A percentile compares a stretch with the other conserved stretches of the same genome.
Conservation (phyloP, 2,888 invertebrate genomes). For the Ornithoptera priamus region DNA sequence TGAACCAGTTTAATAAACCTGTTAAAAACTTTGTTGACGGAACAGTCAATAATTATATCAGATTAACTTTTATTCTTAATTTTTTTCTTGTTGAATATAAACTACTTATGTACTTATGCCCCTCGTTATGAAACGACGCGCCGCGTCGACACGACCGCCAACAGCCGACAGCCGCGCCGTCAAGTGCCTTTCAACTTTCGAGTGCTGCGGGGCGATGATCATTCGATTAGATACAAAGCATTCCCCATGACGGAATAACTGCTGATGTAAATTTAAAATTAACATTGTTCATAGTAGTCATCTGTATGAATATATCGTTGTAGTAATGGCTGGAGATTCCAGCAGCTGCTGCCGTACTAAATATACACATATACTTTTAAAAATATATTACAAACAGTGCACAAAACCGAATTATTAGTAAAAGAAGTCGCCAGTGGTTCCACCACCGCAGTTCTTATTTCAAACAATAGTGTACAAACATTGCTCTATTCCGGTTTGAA, state of each 20-base stretch:
- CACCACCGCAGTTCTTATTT: too few species aligned
- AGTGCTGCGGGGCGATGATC: conserved; percentile 53
- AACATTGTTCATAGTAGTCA: background rate
- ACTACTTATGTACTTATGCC: conserved; percentile 3
- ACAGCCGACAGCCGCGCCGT: conserved; percentile 30
- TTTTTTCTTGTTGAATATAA: background rate
- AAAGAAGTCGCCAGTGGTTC: too few species aligned
- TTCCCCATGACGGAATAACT: conserved; percentile 35
- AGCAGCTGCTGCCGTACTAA: background rate
- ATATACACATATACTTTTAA: background rate
- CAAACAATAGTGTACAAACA: too few species aligned
- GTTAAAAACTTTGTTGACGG: background rate
- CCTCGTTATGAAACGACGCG: conserved; percentile 10
- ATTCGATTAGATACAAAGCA: conserved; percentile 49
- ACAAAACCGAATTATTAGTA: too few species aligned
- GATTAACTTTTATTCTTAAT: background rate
- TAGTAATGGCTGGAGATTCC: background rate
- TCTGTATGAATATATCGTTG: background rate
- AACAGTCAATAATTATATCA: background rate
- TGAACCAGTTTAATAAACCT: background rate
- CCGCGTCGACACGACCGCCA: conserved; percentile 21
- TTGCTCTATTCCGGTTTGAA: too few species aligned
- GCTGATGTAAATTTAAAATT: background rate
- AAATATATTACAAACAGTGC: background rate
- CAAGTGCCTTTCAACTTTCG: conserved; percentile 38